Percentiles rank a stretch among this genome's conserved stretches.
Evolutionary conservation across 2,888 invertebrate genomes (phyloP).

Genomic region (Sinotaia quadrata): DNA sequence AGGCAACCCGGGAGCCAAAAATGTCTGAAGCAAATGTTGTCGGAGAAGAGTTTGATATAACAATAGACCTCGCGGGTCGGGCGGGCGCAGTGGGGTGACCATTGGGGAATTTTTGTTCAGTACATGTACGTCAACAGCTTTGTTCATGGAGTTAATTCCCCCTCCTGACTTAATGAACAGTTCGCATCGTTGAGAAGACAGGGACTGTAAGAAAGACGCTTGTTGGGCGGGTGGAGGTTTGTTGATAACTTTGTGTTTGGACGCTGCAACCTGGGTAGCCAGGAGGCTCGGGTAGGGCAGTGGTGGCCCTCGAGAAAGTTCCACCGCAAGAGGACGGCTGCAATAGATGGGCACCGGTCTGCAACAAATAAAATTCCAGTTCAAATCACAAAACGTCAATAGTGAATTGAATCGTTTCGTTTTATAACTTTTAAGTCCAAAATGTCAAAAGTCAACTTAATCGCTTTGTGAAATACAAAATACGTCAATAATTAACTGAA

Average conservation of each 20-base stretch:
- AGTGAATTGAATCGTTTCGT: too few relatives aligned
- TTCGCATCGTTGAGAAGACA: not conserved
- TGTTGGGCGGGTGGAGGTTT: not conserved
- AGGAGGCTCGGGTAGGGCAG: constrained; percentile 4
- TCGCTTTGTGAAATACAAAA: too few relatives aligned
- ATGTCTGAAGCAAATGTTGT: constrained; percentile 16
- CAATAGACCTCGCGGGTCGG: constrained; percentile 23
- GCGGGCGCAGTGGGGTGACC: constrained; percentile 16
- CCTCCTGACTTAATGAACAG: not conserved
- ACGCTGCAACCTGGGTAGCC: constrained; percentile 3
- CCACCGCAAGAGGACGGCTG: constrained; percentile 37
- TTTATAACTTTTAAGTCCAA: too few relatives aligned
- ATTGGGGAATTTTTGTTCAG: not conserved
- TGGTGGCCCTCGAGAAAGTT: constrained; percentile 13
- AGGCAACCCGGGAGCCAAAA: constrained; percentile 8
- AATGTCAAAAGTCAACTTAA: too few relatives aligned
- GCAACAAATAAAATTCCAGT: constrained; percentile 41
- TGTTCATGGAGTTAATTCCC: not conserved
- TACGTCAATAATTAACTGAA: too few relatives aligned
- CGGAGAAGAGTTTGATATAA: constrained; percentile 21
- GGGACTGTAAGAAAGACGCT: not conserved
- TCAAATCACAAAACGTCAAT: too few relatives aligned
- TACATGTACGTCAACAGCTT: not conserved
- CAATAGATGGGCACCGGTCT: constrained; percentile 58
- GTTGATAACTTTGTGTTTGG: not conserved